A percentile compares a stretch with the other conserved stretches of the same genome.
phyloP scores from a whole-genome alignment of 2,113 vertebrate genomes.

The Corvus cornix region DNA sequence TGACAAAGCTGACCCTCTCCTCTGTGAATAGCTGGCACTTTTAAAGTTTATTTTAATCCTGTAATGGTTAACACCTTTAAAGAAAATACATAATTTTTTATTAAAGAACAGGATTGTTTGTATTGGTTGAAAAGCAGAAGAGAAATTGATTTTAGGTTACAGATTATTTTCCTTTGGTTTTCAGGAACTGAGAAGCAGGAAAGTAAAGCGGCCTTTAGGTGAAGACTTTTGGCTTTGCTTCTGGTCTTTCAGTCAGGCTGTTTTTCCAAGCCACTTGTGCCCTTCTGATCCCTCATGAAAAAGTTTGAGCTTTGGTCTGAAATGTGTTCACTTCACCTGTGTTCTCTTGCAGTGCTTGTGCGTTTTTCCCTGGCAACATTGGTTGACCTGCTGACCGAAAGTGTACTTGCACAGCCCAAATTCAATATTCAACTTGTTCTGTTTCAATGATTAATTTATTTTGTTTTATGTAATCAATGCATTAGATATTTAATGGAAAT shows the following conservation, averaged over 20 bases:
- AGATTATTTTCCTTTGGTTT: background rate
- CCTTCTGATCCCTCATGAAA: background rate
- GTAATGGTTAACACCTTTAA: background rate
- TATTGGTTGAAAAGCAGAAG: background rate
- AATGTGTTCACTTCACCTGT: background rate
- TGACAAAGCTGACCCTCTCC: background rate
- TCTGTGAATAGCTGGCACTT: background rate
- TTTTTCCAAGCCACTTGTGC: background rate
- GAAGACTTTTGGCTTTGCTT: background rate
- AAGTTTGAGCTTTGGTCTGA: background rate
- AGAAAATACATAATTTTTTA: background rate
- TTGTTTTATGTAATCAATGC: background rate
- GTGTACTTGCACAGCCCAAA: background rate
- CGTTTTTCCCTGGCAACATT: background rate
- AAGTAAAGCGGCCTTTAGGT: background rate
- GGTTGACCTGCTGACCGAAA: background rate
- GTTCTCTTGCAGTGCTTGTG: background rate
- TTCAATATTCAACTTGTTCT: background rate
- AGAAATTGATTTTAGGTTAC: background rate
- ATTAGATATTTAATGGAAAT: background rate
- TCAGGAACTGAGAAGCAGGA: background rate
- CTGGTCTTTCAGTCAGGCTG: background rate
- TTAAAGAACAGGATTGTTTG: background rate
- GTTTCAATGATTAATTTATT: background rate
- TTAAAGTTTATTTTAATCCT: background rate